Evolutionary conservation across 2,888 invertebrate genomes (phyloP).

Genomic region (Halictus quadricinctus): DNA sequence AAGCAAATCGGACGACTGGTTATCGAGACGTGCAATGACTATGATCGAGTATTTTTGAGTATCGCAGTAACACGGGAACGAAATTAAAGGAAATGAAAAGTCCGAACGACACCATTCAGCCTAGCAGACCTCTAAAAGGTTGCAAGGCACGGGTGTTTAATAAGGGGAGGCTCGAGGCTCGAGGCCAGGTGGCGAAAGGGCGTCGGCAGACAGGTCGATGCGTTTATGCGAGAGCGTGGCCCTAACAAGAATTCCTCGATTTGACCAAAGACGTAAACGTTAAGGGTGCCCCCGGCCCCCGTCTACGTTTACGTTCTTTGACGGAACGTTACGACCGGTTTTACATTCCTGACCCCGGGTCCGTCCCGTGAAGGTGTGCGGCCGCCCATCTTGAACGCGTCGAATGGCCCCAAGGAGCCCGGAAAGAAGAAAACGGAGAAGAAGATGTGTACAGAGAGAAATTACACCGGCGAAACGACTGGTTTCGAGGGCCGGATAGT

Average conservation of each 20-base stretch:
- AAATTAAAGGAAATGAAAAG: not conserved
- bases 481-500: conserved; percentile 39
- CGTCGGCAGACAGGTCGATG: conserved; percentile 1
- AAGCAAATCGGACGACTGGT: not conserved
- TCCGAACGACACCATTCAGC: not conserved
- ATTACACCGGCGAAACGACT: conserved; percentile 51
- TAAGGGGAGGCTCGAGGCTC: conserved; percentile 73
- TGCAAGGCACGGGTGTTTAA: conserved; percentile 67
- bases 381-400: not conserved
- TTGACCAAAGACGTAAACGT: conserved; percentile 71
- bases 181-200: conserved; percentile 69
- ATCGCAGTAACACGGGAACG: not conserved
- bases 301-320: conserved; percentile 45
- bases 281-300: conserved; percentile 58
- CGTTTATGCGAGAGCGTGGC: conserved; percentile 69
- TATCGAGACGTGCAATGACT: too few species aligned
- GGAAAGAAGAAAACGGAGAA: conserved; percentile 8
- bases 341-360: conserved; percentile 44
- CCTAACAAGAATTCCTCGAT: conserved; percentile 54
- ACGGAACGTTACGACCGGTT: conserved; percentile 61
- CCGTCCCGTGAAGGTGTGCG: not conserved
- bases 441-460: conserved; percentile 32
- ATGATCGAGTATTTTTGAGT: not conserved
- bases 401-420: conserved; percentile 7
- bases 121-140: not conserved